These are phyloP conservation scores for Bubo blakistoni DNA, from an alignment of 2,113 vertebrate species.

Conservation along the genomic window DNA sequence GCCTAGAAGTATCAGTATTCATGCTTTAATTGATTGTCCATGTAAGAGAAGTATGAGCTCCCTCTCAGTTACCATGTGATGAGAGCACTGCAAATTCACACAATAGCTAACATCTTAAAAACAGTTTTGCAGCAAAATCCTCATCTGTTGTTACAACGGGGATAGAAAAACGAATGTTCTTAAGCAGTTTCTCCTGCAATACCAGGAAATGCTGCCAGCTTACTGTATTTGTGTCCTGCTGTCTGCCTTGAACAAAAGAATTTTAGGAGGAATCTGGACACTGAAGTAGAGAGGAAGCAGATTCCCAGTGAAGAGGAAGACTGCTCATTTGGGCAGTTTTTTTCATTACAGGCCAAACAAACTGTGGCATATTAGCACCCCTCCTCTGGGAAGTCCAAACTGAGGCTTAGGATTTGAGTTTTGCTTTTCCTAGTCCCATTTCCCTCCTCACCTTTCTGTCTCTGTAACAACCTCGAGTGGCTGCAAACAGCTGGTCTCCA, in stretches of 20 bases:
- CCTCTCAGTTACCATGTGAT: neutral
- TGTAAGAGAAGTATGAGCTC: neutral
- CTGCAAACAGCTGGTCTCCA: neutral
- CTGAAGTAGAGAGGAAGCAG: neutral
- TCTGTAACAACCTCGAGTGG: neutral
- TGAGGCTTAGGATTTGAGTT: neutral
- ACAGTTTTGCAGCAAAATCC: neutral
- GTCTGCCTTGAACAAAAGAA: neutral
- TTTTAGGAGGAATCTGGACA: neutral
- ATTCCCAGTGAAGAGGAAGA: neutral
- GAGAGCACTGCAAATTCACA: neutral
- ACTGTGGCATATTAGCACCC: neutral
- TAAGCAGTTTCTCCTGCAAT: neutral
- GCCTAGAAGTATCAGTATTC: neutral
- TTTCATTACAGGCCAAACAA: neutral
- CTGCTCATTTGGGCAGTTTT: neutral
- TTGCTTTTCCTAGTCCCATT: neutral
- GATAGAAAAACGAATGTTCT: neutral
- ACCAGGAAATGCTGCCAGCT: neutral
- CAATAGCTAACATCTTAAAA: neutral
- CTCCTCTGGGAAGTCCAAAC: neutral
- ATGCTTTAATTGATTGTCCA: neutral
- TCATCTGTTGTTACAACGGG: neutral
- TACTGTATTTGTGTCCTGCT: neutral
- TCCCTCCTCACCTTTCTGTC: neutral